Evolutionary conservation across 2,113 vertebrate species (phyloP).

Genomic region (Tonatia bakeri): DNA sequence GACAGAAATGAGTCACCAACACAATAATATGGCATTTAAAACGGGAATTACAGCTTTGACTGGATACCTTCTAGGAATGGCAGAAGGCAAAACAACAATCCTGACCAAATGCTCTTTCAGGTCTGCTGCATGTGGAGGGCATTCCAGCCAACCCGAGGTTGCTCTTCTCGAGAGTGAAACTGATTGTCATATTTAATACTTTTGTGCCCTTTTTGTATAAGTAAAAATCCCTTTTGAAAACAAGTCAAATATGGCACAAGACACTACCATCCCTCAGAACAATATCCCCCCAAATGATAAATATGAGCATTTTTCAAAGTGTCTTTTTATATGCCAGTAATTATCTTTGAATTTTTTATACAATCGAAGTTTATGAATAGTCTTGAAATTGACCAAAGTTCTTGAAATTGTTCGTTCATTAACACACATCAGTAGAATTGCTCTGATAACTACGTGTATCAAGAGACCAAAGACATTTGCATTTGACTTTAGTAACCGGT

Average conservation of each 20-base stretch:
- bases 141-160: not conserved
- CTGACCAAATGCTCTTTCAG: not conserved
- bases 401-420: not conserved
- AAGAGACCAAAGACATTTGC: not conserved
- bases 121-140: not conserved
- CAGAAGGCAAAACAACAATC: not conserved
- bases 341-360: not conserved
- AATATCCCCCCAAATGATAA: not conserved
- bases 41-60: not conserved
- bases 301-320: not conserved
- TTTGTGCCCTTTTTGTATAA: not conserved
- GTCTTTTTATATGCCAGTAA: not conserved
- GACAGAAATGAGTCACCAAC: not conserved
- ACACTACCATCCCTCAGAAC: not conserved
- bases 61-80: not conserved
- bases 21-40: not conserved
- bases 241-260: not conserved
- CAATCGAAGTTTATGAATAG: not conserved
- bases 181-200: not conserved
- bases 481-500: not conserved
- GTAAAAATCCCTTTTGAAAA: not conserved
- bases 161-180: not conserved
- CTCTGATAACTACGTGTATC: not conserved
- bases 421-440: not conserved
- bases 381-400: not conserved